Evolutionary conservation across 2,113 vertebrate species (phyloP), one percentile per base, ranked within the genome.

Genomic region (Dicaeum eximium): DNA sequence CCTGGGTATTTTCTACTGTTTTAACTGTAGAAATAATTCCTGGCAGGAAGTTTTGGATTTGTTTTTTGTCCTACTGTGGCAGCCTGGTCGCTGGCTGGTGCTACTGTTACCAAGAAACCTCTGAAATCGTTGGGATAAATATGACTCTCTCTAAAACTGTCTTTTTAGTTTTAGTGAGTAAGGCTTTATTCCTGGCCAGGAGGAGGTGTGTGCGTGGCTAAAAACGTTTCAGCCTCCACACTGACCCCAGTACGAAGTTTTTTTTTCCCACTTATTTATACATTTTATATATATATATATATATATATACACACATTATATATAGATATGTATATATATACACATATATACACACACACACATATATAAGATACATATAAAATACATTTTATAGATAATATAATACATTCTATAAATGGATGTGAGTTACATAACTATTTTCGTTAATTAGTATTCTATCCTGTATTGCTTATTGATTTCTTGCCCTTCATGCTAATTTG

Each of bases 111-210:
- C 15, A 17, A 51, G 15, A 69, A 69, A 69, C 12, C 27, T 33
- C 38, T 0, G 0, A 86, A 60, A 60, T 60, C 0, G 0, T 6
- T 28, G 10, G 19, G 45, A 45, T 60, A 60, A 69, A 33, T 33
- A 37, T 22, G 9, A 37, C 21, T 67, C 31, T 17, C 51, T 44
- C 37, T 51, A 37, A 51, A 67, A 51, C 20, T 35, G 42, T 18
- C 27, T 22, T 77, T 60, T 27, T 22, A 51, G 22, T 60, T 22
- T 67, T 11, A 42, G 37, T 33, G 28, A 56, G n/a, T 38, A 38
- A 61, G 54, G 27, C 19, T 45, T 86, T 61, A 78, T 45, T 60
- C 45, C 45, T 77, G 10, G 5, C 27, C 33, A 38, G 28, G 28
- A 69, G 15, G 18, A 42, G 6, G 12, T 3, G 37, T 33, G 37